phyloP scores from a whole-genome alignment of 1,140 invertebrate genomes.

The Linepithema humile region DNA sequence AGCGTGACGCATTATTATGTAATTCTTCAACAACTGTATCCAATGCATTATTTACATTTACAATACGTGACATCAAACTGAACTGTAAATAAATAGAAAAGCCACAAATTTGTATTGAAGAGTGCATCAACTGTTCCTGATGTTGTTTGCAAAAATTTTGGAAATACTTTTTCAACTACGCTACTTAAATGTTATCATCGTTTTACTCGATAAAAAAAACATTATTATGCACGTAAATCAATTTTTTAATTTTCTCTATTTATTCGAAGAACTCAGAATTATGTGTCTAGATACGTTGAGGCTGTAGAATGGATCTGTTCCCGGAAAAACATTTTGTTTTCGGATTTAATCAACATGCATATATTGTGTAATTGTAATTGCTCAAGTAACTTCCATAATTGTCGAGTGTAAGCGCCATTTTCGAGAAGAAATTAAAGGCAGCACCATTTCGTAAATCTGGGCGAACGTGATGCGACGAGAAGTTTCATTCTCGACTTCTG shows the following conservation, averaged over 20 bases:
- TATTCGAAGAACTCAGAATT: neutral
- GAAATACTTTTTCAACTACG: no score
- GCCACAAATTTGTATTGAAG: no score
- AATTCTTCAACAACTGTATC: constrained; percentile 29
- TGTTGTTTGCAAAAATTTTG: no score
- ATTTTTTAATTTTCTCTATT: neutral
- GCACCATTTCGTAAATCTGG: neutral
- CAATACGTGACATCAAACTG: constrained; percentile 2
- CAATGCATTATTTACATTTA: constrained; percentile 41
- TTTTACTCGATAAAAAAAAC: neutral
- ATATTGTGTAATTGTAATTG: constrained; percentile 74
- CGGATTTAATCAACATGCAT: constrained; percentile 60
- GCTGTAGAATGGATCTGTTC: constrained; percentile 45
- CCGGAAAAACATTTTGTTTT: constrained; percentile 59
- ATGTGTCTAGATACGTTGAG: neutral
- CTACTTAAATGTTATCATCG: neutral
- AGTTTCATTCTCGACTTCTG: neutral
- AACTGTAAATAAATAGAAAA: neutral
- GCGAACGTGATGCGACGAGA: neutral
- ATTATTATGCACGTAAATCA: no score
- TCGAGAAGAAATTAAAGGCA: constrained; percentile 52
- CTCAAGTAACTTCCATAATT: constrained; percentile 70
- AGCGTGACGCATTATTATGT: constrained; percentile 32
- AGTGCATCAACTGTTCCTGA: no score
- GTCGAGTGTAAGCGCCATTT: constrained; percentile 58